Evolutionary conservation across 1,140 invertebrate species (phyloP), one percentile per base, ranked within the genome.

Genomic region (Orius laevigatus): DNA sequence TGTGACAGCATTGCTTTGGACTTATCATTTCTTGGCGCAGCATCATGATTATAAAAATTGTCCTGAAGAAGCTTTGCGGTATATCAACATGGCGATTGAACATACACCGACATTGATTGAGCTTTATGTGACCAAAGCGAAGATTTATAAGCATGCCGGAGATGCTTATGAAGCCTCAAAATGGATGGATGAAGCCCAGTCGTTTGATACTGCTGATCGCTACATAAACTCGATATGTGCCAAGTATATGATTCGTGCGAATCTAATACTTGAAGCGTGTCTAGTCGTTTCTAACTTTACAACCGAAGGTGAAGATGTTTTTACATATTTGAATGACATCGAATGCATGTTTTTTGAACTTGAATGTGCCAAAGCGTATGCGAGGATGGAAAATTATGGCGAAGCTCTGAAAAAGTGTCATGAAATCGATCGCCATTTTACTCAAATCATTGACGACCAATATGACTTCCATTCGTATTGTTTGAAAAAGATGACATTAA

Each of bases 321-420:
- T 89, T 73, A 93, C 98, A 63, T 96, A 95, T 63, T 69, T 99
- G 10, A 97, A 96, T 65, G 95, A 98, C 67, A 98, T 98, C 94
- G 95, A 99, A 63, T 99, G 95, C 60, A 97, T 99, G 92, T 98
- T 94, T 94, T 98, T 93, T 71, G 90, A 97, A 67, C 93, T 88
- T 5, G 95, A 97, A 67, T 88, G 86, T 63, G 93, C 94, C 1
- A 68, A 81, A 39, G 84, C 93, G 12, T 96, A 89, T 62, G 80
- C 91, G 63, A 74, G 88, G 39, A 63, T 84, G 46, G 81, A 79
- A 43, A 84, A 91, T 59, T 96, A 81, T 71, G 95, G 95, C 5
- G 91, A 98, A 53, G 78, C 95, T 0, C 68, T 99, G 5, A 96
- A 96, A 63, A 97, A 97, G 66, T 97, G 93, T 56, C 90, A 96